These are phyloP conservation scores for Erebia ligea DNA, from an alignment of 2,888 invertebrate genomes.

Conservation along the genomic window DNA sequence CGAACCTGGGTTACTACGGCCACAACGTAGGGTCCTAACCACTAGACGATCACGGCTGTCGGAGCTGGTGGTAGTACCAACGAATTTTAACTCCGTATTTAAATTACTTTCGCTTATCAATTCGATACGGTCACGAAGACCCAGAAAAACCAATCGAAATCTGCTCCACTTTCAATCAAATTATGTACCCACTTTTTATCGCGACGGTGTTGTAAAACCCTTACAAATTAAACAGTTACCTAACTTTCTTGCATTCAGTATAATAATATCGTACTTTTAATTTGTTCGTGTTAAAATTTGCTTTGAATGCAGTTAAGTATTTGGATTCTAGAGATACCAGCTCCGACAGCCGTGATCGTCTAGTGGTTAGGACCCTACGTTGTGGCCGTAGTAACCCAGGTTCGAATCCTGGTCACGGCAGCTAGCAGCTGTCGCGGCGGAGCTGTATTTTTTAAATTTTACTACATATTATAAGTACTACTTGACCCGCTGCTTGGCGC, in stretches of 20 bases:
- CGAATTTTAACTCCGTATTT: conserved; percentile 5
- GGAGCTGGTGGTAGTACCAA: conserved; percentile 38
- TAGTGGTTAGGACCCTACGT: conserved; percentile 90
- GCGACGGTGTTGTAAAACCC: conserved; percentile 2
- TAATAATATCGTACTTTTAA: background rate
- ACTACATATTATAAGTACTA: background rate
- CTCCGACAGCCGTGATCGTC: conserved; percentile 81
- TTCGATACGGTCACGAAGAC: conserved; percentile 13
- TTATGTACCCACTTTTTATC: background rate
- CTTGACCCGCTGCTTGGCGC: no score
- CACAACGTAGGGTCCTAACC: conserved; percentile 91
- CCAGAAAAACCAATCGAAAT: conserved; percentile 6
- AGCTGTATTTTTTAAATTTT: conserved; percentile 43
- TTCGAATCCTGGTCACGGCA: conserved; percentile 89
- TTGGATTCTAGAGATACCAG: conserved; percentile 14
- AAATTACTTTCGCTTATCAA: conserved; percentile 15
- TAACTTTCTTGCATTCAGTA: background rate
- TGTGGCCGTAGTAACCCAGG: conserved; percentile 91
- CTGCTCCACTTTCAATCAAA: conserved; percentile 17
- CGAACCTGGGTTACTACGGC: conserved; percentile 91
- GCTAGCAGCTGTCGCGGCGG: conserved; percentile 58
- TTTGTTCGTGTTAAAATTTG: background rate
- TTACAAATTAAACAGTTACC: background rate
- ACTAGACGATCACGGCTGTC: conserved; percentile 85
- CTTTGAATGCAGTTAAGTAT: conserved; percentile 8